Conservation (phyloP, 2,113 vertebrate species). For the Plecturocebus donacophilus region DNA sequence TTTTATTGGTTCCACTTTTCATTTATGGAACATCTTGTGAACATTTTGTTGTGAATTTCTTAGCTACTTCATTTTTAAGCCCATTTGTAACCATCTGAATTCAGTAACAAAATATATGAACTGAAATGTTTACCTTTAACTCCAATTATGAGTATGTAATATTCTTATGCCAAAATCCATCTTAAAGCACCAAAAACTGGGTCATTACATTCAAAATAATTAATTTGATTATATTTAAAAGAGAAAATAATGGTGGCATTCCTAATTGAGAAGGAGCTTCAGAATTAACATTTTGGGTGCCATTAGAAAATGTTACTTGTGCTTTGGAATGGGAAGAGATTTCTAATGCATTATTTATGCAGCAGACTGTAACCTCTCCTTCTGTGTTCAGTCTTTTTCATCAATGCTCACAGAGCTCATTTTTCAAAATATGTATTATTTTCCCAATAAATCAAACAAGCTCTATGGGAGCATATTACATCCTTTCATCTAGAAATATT, state of each 20-base stretch:
- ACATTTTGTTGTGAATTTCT: not conserved
- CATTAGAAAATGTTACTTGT: conserved; percentile 43
- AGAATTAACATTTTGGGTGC: conserved; percentile 57
- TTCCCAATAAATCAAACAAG: conserved; percentile 66
- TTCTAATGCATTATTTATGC: conserved; percentile 58
- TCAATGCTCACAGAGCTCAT: conserved; percentile 29
- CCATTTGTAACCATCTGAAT: not conserved
- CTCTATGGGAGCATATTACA: conserved; percentile 29
- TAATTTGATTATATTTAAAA: conserved; percentile 25
- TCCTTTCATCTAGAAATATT: conserved; percentile 63
- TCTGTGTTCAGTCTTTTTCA: conserved; percentile 67
- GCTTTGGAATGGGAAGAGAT: conserved; percentile 59
- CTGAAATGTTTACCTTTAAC: not conserved
- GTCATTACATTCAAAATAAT: conserved; percentile 31
- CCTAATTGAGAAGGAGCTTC: conserved; percentile 32
- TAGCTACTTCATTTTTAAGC: not conserved
- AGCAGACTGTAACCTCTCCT: conserved; percentile 47
- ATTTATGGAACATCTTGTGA: not conserved
- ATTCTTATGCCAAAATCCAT: not conserved
- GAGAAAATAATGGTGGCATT: conserved; percentile 1
- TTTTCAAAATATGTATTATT: conserved; percentile 71
- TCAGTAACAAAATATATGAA: not conserved
- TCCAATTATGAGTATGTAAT: not conserved
- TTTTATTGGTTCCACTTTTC: not conserved
- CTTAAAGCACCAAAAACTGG: not conserved